A percentile compares a stretch with the other conserved stretches of the same genome.
Evolutionary conservation across 1,140 invertebrate species (phyloP).

Genomic region (Galleria mellonella): DNA sequence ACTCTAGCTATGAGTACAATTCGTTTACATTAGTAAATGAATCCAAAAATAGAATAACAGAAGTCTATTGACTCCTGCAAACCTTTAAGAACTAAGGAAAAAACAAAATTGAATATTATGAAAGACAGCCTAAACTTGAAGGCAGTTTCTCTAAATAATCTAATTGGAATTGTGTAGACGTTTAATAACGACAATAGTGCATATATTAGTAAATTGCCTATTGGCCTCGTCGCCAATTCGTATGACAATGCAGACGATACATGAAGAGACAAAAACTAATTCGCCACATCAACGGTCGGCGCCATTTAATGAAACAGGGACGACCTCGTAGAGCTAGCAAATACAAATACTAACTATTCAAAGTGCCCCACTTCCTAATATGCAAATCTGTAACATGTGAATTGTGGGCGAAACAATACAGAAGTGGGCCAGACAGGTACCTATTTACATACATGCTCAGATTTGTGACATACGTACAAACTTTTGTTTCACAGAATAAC

Average conservation of each 20-base stretch:
- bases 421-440: constrained; percentile 41
- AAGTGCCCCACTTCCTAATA: constrained; percentile 63
- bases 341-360: constrained; percentile 48
- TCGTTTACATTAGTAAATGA: too few species aligned
- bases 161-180: too few species aligned
- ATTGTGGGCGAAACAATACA: constrained; percentile 54
- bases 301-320: constrained; percentile 8
- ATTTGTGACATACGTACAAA: constrained; percentile 20
- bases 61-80: too few species aligned
- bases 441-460: constrained; percentile 30
- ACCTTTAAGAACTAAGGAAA: too few species aligned
- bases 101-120: too few species aligned
- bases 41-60: too few species aligned
- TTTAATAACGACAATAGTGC: too few species aligned
- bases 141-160: too few species aligned
- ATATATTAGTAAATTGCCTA: neutral
- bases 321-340: constrained; percentile 44
- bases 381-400: constrained; percentile 56
- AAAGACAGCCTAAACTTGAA: too few species aligned
- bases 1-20: too few species aligned
- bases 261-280: constrained; percentile 6
- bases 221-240: neutral
- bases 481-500: neutral
- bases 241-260: neutral
- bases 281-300: constrained; percentile 11